Percentiles rank a stretch among this genome's conserved stretches.
Evolutionary conservation across 2,797 vertebrate genomes (phyloP).

Genomic region (Pantherophis alleghaniensis): DNA sequence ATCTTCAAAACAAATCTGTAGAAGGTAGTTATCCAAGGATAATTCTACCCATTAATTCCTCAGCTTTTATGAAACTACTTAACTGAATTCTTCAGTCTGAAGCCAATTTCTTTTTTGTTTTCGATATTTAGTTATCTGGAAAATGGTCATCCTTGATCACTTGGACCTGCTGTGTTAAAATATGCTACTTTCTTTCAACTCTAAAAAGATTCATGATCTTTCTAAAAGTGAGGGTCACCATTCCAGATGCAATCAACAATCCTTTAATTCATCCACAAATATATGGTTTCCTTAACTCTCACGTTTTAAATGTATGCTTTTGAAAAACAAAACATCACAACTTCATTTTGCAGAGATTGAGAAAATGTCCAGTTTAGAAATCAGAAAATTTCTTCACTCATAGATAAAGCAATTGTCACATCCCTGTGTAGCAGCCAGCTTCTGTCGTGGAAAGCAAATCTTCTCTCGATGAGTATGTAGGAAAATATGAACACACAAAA

Average conservation of each 20-base stretch:
- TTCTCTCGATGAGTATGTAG: not conserved
- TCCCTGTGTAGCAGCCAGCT: not conserved
- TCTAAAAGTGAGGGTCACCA: not conserved
- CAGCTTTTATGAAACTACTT: not conserved
- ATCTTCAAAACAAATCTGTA: not conserved
- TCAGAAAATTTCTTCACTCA: not conserved
- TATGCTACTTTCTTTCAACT: not conserved
- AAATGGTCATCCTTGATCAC: slow-evolving; percentile 1
- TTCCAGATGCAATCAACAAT: not conserved
- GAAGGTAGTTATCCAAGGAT: not conserved
- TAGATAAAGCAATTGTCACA: not conserved
- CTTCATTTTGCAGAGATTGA: not conserved
- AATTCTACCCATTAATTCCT: not conserved
- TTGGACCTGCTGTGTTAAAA: not conserved
- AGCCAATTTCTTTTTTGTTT: not conserved
- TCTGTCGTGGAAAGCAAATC: not conserved
- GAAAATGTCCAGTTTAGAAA: not conserved
- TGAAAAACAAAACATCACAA: not conserved
- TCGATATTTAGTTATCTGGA: slow-evolving; percentile 2
- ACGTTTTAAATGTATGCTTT: not conserved
- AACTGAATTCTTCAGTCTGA: not conserved
- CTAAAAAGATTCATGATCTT: not conserved
- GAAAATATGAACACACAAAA: not conserved
- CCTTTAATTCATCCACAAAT: not conserved
- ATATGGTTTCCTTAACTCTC: not conserved